A percentile compares a stretch with the other conserved stretches of the same genome.
phyloP scores from a whole-genome alignment of 2,797 vertebrate species.

The Poeciliopsis gracilis region DNA sequence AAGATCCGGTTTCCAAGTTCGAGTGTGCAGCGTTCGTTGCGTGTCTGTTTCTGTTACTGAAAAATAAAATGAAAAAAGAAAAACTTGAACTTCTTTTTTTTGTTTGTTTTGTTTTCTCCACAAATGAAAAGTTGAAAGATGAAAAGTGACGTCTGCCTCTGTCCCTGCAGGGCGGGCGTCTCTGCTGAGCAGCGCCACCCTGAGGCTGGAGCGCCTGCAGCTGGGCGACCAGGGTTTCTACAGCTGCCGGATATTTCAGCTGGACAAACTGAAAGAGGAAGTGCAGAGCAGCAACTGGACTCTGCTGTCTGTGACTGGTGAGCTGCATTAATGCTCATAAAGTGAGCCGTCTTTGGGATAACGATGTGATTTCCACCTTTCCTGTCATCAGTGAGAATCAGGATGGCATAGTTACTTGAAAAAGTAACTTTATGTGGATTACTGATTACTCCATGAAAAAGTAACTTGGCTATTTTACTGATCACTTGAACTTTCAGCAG shows the following conservation, averaged over 20 bases:
- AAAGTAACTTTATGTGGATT: too few relatives aligned
- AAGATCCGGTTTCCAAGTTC: conserved; percentile 71
- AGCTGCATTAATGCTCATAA: conserved; percentile 20
- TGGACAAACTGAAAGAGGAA: conserved; percentile 86
- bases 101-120: conserved; percentile 15
- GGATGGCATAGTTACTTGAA: too few relatives aligned
- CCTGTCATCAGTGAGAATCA: background rate
- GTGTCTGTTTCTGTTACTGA: conserved; percentile 13
- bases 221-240: conserved; percentile 91
- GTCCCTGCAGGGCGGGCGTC: conserved; percentile 84
- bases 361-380: background rate
- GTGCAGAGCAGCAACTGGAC: conserved; percentile 89
- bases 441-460: too few relatives aligned
- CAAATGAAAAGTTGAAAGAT: conserved; percentile 2
- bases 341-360: background rate
- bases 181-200: conserved; percentile 83
- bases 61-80: background rate
- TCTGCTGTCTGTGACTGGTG: conserved; percentile 89
- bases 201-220: conserved; percentile 83
- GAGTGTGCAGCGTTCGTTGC: conserved; percentile 13
- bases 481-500: too few relatives aligned
- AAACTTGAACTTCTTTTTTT: too few relatives aligned
- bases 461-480: too few relatives aligned
- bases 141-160: conserved; percentile 37
- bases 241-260: conserved; percentile 89